Conservation (phyloP, 2,113 vertebrate species). For the Callopanchax toddi region DNA sequence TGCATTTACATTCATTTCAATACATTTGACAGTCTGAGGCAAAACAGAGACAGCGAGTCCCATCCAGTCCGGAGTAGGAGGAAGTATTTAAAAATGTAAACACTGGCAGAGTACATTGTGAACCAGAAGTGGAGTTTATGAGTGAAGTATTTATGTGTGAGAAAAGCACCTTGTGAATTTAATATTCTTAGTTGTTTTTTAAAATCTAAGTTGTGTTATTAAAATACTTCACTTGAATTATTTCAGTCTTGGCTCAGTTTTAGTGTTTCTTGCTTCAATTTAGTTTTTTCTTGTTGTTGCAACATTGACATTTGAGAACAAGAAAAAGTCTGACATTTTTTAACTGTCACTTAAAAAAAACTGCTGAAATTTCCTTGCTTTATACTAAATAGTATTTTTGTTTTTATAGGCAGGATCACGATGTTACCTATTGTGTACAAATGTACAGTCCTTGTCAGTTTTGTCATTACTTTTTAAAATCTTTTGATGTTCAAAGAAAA, state of each 20-base stretch:
- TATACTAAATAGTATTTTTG: background rate
- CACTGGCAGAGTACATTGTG: slow-evolving; percentile 1
- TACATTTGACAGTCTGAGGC: no score
- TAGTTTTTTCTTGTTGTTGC: background rate
- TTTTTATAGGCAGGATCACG: slow-evolving; percentile 4
- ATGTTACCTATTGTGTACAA: slow-evolving; percentile 55
- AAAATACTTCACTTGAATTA: slow-evolving; percentile 6
- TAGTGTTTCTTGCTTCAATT: background rate
- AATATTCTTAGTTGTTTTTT: background rate
- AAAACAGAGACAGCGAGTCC: no score
- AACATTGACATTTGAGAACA: background rate
- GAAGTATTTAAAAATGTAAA: slow-evolving; percentile 19
- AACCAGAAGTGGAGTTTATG: slow-evolving; percentile 14
- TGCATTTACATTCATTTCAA: no score
- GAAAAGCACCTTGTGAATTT: slow-evolving; percentile 14
- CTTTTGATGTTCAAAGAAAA: slow-evolving; percentile 30
- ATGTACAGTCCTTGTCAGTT: slow-evolving; percentile 63
- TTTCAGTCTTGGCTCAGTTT: background rate
- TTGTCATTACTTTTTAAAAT: slow-evolving; percentile 33
- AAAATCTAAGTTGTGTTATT: no score
- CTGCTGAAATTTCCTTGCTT: background rate
- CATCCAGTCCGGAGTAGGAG: no score
- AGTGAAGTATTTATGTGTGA: slow-evolving; percentile 56
- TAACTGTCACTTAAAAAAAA: background rate
- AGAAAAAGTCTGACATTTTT: background rate